Base-by-base conservation (phyloP, 2,888 invertebrate genomes). In the Harpalus rufipes region DNA sequence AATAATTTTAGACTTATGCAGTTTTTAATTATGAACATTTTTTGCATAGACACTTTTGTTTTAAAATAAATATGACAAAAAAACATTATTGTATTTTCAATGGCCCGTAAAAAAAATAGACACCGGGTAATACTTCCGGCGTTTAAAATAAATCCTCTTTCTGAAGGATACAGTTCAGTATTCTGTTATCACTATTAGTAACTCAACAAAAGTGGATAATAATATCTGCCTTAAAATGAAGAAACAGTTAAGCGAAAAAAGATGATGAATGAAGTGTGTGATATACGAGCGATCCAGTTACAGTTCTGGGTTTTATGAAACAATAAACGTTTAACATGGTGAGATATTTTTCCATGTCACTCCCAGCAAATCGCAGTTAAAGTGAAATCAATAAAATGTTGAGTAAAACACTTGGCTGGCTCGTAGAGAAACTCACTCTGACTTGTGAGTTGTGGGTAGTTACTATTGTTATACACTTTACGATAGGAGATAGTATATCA, bases 401-500 rank as follows among this genome's bases (percentile, higher is more conserved):
- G 65, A 58, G 72, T 72, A 58, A 68, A 82, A 68, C 68, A 44
- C 51, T 68, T 56, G 41, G 39, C 68, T 68, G 12, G 32, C 65
- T 81, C 16, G 56, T 14, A 72, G 82, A 82, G 82, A 82, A 82
- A 82, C 72, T 72, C 56, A 32, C 3, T 32, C 32, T 32, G 32
- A 5, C n/a, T 63, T 16, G n/a, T 63, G 63, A 44, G 44, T 80
- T 41, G 82, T 82, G 82, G 82, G 82, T 39, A 56, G 82, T 44
- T 44, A 74, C 82, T 58, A 68, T 82, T 82, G 82, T 82, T 82
- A 82, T 82, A 82, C 82, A 72, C 82, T 82, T 82, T 82, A 82
- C 72, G 72, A 74, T 82, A 61, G 80, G 61, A 44, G 82, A 82
- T 58, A 82, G 68, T 82, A 82, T 82, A 82, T 82, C 82, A 82